A percentile compares a stretch with the other conserved stretches of the same genome.
Conservation (phyloP, 2,888 invertebrate species). For the Mythimna lalbum region DNA sequence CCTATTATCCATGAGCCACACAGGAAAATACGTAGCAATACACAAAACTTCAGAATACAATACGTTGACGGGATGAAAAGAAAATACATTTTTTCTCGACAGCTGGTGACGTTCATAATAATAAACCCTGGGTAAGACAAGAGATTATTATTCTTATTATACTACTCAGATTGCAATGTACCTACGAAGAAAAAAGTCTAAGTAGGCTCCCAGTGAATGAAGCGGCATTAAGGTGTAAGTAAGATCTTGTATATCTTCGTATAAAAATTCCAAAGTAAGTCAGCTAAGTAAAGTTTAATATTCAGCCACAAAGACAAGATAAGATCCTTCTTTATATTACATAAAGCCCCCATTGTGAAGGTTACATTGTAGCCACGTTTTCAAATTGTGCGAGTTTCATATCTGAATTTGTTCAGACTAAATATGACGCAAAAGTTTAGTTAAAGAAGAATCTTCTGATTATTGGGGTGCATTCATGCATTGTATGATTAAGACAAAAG, state of each 20-base stretch:
- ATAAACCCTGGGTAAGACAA: slow-evolving; percentile 9
- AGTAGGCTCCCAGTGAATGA: slow-evolving; percentile 12
- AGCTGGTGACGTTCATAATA: slow-evolving; percentile 22
- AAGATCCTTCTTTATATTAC: slow-evolving; percentile 42
- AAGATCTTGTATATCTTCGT: slow-evolving; percentile 6
- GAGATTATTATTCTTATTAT: slow-evolving; percentile 8
- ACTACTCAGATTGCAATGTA: slow-evolving; percentile 6
- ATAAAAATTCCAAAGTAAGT: slow-evolving; percentile 28
- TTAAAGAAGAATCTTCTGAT: background rate
- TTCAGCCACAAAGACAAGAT: slow-evolving; percentile 48
- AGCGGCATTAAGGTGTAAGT: slow-evolving; percentile 8
- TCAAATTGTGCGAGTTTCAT: slow-evolving; percentile 45
- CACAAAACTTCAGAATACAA: slow-evolving; percentile 29
- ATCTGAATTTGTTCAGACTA: slow-evolving; percentile 50
- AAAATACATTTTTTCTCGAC: slow-evolving; percentile 10
- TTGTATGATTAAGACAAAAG: background rate
- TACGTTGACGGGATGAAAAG: slow-evolving; percentile 12
- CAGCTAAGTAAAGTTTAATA: slow-evolving; percentile 47
- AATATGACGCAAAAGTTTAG: slow-evolving; percentile 25
- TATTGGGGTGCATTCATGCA: slow-evolving; percentile 12
- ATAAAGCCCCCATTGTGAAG: slow-evolving; percentile 42
- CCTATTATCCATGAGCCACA: slow-evolving; percentile 44
- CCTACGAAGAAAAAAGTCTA: slow-evolving; percentile 9
- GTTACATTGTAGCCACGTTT: slow-evolving; percentile 43
- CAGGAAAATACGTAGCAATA: slow-evolving; percentile 41